Evolutionary conservation across 2,113 vertebrate species (phyloP).

Genomic region (Mustelus asterias): DNA sequence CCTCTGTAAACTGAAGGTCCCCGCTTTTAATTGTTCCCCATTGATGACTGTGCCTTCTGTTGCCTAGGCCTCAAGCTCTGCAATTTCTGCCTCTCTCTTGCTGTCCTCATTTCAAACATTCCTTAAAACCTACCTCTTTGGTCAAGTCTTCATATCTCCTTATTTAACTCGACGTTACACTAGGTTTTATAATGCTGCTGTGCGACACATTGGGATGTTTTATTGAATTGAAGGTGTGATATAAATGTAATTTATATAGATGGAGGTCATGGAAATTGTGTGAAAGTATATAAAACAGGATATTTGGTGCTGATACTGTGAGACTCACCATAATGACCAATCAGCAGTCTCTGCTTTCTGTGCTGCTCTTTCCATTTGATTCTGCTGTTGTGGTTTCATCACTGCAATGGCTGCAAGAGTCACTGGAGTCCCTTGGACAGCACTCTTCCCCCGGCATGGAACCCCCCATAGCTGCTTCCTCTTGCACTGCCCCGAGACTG

Average conservation of each 20-base stretch:
- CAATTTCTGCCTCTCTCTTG: background rate
- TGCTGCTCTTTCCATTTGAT: too few species aligned
- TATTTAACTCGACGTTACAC: background rate
- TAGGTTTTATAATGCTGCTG: background rate
- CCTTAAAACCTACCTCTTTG: background rate
- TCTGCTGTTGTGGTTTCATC: background rate
- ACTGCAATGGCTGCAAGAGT: background rate
- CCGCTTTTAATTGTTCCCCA: too few species aligned
- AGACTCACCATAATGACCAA: background rate
- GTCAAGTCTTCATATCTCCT: background rate
- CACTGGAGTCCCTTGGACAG: background rate
- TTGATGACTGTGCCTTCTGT: too few species aligned
- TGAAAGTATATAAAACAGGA: background rate
- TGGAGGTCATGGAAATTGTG: background rate
- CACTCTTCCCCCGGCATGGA: too few species aligned
- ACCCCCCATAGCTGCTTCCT: too few species aligned
- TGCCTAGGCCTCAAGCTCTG: background rate
- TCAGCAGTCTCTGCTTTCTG: background rate
- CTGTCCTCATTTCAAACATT: background rate
- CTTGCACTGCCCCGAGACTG: background rate
- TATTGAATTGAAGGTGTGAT: background rate
- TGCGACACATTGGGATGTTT: too few species aligned
- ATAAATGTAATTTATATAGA: background rate
- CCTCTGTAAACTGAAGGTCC: too few species aligned
- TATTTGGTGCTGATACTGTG: background rate